Conservation (phyloP, 2,113 vertebrate species). For the Rostratula benghalensis region DNA sequence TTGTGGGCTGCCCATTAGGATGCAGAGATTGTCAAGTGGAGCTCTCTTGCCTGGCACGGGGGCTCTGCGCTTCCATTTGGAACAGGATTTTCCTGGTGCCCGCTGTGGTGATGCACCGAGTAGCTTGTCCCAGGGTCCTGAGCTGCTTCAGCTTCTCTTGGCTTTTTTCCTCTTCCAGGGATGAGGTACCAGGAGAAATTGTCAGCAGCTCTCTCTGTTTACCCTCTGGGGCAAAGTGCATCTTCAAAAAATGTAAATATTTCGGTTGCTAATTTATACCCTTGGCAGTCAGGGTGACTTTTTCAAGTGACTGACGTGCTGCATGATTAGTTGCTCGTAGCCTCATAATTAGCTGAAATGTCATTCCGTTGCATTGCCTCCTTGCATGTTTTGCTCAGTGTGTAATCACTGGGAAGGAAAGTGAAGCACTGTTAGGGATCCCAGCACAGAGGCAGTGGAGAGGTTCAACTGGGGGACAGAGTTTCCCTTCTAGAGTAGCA, state of each 20-base stretch:
- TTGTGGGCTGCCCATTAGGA: background rate
- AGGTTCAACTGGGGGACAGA: background rate
- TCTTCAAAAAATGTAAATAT: conserved; percentile 15
- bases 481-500: background rate
- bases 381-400: accelerated
- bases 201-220: background rate
- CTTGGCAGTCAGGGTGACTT: conserved; percentile 15
- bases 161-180: background rate
- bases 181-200: accelerated
- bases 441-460: accelerated
- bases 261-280: conserved; percentile 1
- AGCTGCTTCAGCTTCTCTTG: background rate
- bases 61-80: background rate
- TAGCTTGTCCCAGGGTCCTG: background rate
- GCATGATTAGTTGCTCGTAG: background rate
- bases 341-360: conserved; percentile 33
- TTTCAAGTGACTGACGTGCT: background rate
- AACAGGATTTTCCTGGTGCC: background rate
- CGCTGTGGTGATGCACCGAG: accelerated
- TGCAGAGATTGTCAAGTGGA: background rate
- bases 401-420: background rate
- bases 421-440: accelerated
- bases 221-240: background rate
- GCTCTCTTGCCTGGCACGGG: background rate
- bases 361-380: background rate